These are phyloP conservation scores for Cettia cetti DNA, from an alignment of 2,113 vertebrate genomes.

Conservation along the genomic window DNA sequence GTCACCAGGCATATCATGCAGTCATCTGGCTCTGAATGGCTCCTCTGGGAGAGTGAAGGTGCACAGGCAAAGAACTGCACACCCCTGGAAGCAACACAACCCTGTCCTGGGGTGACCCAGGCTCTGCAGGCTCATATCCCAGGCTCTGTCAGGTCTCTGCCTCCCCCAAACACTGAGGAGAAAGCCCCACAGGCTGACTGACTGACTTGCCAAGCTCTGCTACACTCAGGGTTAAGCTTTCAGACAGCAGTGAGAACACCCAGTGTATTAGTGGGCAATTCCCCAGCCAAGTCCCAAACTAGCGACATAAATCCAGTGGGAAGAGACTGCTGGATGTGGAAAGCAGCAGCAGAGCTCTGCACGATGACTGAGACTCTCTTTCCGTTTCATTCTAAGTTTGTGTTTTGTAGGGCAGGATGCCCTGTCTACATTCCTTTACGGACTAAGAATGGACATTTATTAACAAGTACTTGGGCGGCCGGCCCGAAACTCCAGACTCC, in stretches of 20 bases:
- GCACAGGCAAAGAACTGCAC: background rate
- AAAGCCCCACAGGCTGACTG: background rate
- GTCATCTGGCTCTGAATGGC: background rate
- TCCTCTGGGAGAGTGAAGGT: background rate
- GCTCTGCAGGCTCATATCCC: background rate
- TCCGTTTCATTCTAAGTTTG: background rate
- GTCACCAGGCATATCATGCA: fast-evolving
- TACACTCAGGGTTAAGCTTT: background rate
- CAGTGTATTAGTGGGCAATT: background rate
- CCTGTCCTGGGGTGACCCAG: background rate
- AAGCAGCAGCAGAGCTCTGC: background rate
- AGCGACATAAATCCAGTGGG: background rate
- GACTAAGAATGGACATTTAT: slow-evolving; percentile 60
- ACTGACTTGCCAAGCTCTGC: background rate
- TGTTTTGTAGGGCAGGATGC: slow-evolving; percentile 61
- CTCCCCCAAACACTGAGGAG: background rate
- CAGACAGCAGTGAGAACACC: background rate
- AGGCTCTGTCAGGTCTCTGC: background rate
- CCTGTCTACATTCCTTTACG: slow-evolving; percentile 54
- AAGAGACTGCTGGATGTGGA: background rate
- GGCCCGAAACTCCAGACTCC: slow-evolving; percentile 56
- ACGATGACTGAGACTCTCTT: background rate
- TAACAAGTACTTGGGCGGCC: slow-evolving; percentile 50
- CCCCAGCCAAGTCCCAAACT: background rate
- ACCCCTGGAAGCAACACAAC: background rate